Conservation (phyloP, 2,113 vertebrate species). For the Chiloscyllium plagiosum region DNA sequence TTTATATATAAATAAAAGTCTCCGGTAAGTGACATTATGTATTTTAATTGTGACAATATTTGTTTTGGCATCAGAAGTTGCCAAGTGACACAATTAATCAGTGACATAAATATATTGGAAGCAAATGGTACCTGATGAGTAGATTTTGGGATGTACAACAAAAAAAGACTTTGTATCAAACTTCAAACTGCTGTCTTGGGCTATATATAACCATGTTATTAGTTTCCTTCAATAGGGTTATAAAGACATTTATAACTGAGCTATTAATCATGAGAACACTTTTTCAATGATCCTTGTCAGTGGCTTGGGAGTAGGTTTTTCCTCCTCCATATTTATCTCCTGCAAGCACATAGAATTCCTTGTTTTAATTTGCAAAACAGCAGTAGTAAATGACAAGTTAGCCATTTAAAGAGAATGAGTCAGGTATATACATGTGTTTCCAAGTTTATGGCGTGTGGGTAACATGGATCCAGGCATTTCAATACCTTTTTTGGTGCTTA, state of each 20-base stretch:
- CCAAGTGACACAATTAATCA: conserved; percentile 49
- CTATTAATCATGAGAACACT: not conserved
- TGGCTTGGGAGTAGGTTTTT: conserved; percentile 16
- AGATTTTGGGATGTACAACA: not conserved
- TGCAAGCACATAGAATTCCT: not conserved
- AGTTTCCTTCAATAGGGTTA: not conserved
- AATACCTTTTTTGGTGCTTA: not conserved
- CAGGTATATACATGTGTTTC: not conserved
- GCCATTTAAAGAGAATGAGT: conserved; percentile 29
- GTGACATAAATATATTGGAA: conserved; percentile 41
- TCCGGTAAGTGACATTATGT: conserved; percentile 31
- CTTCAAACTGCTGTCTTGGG: not conserved
- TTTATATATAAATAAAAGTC: conserved; percentile 47
- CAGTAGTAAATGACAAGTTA: not conserved
- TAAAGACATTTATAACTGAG: not conserved
- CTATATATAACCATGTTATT: not conserved
- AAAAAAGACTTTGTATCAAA: not conserved
- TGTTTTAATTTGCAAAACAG: not conserved
- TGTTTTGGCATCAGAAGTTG: conserved; percentile 53
- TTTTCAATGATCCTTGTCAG: conserved; percentile 13
- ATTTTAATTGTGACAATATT: conserved; percentile 46
- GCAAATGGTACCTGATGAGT: not conserved
- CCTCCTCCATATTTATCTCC: conserved; percentile 13
- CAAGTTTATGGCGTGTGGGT: not conserved
- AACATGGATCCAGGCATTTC: not conserved